A percentile compares a stretch with the other conserved stretches of the same genome.
Evolutionary conservation across 2,113 vertebrate genomes (phyloP).

Genomic region (Polypterus bichir): DNA sequence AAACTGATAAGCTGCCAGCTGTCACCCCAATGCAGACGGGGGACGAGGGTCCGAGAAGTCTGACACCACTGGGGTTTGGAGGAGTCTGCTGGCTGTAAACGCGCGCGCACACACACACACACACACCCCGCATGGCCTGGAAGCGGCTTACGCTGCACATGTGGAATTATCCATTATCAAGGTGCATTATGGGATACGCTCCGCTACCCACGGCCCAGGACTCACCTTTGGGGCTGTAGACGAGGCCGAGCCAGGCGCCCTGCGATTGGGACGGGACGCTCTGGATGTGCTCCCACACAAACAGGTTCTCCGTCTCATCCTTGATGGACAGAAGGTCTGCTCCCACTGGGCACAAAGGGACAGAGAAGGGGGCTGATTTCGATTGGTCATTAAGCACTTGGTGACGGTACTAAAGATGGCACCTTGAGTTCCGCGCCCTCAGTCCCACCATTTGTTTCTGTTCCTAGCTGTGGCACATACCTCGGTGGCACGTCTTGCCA

Average conservation of each 20-base stretch:
- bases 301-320: conserved; percentile 84
- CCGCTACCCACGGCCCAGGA: too few relatives aligned
- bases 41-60: too few relatives aligned
- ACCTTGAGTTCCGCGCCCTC: neutral
- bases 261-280: conserved; percentile 58
- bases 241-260: conserved; percentile 91
- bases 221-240: conserved; percentile 76
- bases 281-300: conserved; percentile 91
- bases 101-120: too few relatives aligned
- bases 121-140: too few relatives aligned
- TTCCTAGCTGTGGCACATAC: conserved; percentile 32
- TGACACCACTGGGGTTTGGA: too few relatives aligned
- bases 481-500: conserved; percentile 62
- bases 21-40: too few relatives aligned
- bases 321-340: conserved; percentile 74
- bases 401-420: neutral
- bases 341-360: conserved; percentile 49
- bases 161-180: too few relatives aligned
- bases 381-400: neutral
- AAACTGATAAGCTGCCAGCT: too few relatives aligned
- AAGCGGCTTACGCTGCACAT: too few relatives aligned
- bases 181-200: too few relatives aligned
- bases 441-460: neutral
- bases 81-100: too few relatives aligned
- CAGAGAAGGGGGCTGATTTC: neutral